Base-by-base conservation (phyloP, 1,140 invertebrate genomes). In the Drosophila quadrilineata region DNA sequence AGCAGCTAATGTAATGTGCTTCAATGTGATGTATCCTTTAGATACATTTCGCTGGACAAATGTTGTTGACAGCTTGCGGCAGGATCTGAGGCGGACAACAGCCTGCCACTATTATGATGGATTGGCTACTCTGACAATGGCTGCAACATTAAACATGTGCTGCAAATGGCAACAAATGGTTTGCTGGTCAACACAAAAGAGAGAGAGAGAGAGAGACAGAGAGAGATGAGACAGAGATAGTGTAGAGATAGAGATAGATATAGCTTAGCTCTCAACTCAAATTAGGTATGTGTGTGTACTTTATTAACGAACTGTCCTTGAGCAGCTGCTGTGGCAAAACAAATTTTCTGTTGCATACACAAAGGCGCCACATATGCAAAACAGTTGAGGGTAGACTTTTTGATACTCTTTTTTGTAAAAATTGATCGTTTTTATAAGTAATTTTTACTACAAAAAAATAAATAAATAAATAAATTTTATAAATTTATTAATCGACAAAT, bases 31-130 rank as follows among this genome's bases (percentile, higher is more conserved):
- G 69, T 52, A 68, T 68, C 57, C 57, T 38, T 52, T 31, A 29
- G 68, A 56, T 57, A 54, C 22, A 46, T 52, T 17, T 31, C 26
- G 41, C 43, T 3, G 24, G 17, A 38, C 68, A 62, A 71, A 71
- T 71, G 56, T 60, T 29, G n/a, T 17, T 41, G 67, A 35, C 62
- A 66, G 67, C 59, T 68, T 68, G 65, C 52, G 59, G 65, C 28
- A 8, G 22, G 5, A 16, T 6, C 10, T 0, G 6, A 21, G 46
- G 21, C 17, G 14, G 1, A 6, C n/a, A 17, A 16, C 9, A 6
- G 22, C 1, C 6, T 2, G 9, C 12, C 16, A 1, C 9, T 43
- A 14, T 12, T 36, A 31, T 64, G 60, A 64, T 64, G 52, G 52
- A 64, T 64, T 48, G 48, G 50, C 21, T 29, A 19, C n/a, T n/a